Base-by-base conservation (phyloP, 2,888 invertebrate genomes). In the Drosophila melanosoma region DNA sequence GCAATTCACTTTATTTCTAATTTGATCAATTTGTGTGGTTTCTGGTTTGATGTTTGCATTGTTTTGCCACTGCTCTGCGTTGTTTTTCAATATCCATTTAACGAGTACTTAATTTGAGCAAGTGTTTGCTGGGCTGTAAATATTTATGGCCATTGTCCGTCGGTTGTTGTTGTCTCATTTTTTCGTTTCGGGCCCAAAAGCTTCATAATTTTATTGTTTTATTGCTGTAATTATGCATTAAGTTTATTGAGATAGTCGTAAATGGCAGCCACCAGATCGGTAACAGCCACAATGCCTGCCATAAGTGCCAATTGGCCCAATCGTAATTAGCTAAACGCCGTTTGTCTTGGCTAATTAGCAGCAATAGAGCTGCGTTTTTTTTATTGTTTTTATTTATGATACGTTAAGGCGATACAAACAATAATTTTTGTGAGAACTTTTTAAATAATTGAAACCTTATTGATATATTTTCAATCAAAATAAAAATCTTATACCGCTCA, bases 61-160 rank as follows among this genome's bases (percentile, higher is more conserved):
- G 59, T 51, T 69, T 69, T 38, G 49, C 49, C 42, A 45, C 57
- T 36, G 52, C 36, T 56, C 49, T 70, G 62, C 53, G 61, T 62
- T 62, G 80, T 79, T 76, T 88, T 88, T 83, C 87, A 82, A 84
- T 88, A 83, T 83, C 76, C 72, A 79, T 90, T 88, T 90, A 83
- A 87, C 89, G 84, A 89, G 87, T 90, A 86, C 87, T 90, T 88
- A 88, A 88, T 88, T 88, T 81, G 75, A 78, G 81, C 89, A 88
- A 90, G 87, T 89, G 87, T 87, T 89, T 86, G 86, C 80, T 86
- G 79, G 82, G 87, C 77, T 88, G 87, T 87, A 90, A 87, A 90
- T 90, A 86, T 88, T 88, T 90, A 88, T 88, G 75, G 74, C 76
- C 72, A 60, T 72, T 69, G 72, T 45, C 74, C 59, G 52, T 49